phyloP scores from a whole-genome alignment of 2,113 vertebrate genomes.

The Pomatorhinus ruficollis region DNA sequence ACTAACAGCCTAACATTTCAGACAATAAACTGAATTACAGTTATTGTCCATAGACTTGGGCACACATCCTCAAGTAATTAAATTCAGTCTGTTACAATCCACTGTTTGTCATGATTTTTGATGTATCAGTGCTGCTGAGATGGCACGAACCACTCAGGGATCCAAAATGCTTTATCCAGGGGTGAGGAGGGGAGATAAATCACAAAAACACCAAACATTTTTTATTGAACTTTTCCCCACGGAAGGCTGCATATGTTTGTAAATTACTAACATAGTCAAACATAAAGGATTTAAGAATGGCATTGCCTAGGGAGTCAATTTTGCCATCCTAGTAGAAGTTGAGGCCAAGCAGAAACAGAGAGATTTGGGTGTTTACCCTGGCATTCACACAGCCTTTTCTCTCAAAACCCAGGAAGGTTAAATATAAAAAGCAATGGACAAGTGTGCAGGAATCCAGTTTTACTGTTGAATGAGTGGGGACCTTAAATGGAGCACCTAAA shows the following conservation, averaged over 20 bases:
- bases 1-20: neutral
- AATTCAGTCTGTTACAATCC: neutral
- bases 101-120: neutral
- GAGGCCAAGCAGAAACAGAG: neutral
- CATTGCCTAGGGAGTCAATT: neutral
- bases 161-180: fast-evolving
- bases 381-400: neutral
- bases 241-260: neutral
- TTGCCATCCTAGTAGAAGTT: neutral
- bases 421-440: neutral
- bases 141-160: neutral
- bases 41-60: neutral
- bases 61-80: neutral
- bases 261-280: neutral
- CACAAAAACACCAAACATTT: neutral
- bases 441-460: neutral
- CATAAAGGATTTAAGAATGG: neutral
- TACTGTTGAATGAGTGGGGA: neutral
- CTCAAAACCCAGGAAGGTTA: neutral
- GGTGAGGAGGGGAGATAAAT: neutral
- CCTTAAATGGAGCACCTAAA: neutral
- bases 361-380: neutral
- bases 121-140: neutral
- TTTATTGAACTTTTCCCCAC: neutral
- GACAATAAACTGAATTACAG: neutral